phyloP scores from a whole-genome alignment of 2,797 vertebrate species.

The Phalloptychus januarius region DNA sequence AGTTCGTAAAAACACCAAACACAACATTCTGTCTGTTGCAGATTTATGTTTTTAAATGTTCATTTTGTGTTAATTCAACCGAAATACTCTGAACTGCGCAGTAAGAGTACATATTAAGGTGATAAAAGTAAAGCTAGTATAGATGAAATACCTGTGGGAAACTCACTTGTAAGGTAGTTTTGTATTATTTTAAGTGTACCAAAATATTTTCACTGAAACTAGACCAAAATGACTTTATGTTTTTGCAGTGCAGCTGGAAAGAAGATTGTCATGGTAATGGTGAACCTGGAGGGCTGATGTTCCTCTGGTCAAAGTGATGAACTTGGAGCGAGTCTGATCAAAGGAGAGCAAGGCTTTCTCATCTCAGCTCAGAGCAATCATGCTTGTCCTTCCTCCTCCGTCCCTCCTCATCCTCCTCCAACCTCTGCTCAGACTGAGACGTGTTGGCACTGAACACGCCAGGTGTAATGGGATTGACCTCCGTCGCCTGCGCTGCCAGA shows the following conservation, averaged over 20 bases:
- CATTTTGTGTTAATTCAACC: too few species aligned
- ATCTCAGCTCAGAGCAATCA: slow-evolving; percentile 32
- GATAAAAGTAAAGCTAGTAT: too few species aligned
- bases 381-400: slow-evolving; percentile 3
- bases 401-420: background rate
- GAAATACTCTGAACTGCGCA: too few species aligned
- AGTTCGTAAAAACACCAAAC: too few species aligned
- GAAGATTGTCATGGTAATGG: background rate
- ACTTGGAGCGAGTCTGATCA: background rate
- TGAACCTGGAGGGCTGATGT: background rate
- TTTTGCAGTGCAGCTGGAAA: background rate
- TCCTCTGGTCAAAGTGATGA: slow-evolving; percentile 26
- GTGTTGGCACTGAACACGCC: slow-evolving; percentile 50
- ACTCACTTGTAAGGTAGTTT: too few species aligned
- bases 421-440: slow-evolving; percentile 14
- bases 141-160: too few species aligned
- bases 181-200: too few species aligned
- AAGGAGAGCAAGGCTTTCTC: slow-evolving; percentile 16
- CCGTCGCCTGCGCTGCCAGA: slow-evolving; percentile 29
- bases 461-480: slow-evolving; percentile 65
- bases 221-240: too few species aligned
- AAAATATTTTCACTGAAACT: too few species aligned
- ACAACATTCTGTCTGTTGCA: too few species aligned
- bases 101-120: too few species aligned
- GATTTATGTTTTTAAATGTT: too few species aligned